Conservation (phyloP, 2,888 invertebrate species). For the Pandemis heparana region DNA sequence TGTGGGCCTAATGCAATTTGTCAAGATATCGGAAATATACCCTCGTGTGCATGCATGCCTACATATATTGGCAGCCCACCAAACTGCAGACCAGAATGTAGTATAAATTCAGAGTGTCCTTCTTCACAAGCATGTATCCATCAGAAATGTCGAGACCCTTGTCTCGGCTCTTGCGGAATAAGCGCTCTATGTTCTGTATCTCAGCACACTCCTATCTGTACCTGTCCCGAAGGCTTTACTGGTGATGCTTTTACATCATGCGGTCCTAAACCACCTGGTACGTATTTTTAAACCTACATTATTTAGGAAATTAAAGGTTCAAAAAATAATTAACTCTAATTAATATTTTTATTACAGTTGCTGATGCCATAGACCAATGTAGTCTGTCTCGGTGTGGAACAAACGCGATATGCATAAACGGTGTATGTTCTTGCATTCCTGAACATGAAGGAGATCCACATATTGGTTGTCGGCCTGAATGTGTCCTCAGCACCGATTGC, state of each 20-base stretch:
- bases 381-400: slow-evolving; percentile 89
- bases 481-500: slow-evolving; percentile 89
- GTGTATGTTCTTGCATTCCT: slow-evolving; percentile 86
- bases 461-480: slow-evolving; percentile 89
- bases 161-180: slow-evolving; percentile 89
- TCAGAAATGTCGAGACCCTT: slow-evolving; percentile 90
- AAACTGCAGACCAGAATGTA: slow-evolving; percentile 90
- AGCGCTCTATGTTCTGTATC: slow-evolving; percentile 87
- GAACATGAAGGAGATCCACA: slow-evolving; percentile 89
- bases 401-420: slow-evolving; percentile 86
- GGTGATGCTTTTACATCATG: slow-evolving; percentile 88
- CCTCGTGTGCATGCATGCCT: slow-evolving; percentile 87
- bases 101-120: slow-evolving; percentile 89
- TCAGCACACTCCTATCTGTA: slow-evolving; percentile 90
- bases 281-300: slow-evolving; percentile 40
- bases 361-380: slow-evolving; percentile 74
- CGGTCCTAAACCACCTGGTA: slow-evolving; percentile 74
- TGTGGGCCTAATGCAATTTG: slow-evolving; percentile 91
- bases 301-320: not conserved
- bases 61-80: slow-evolving; percentile 87
- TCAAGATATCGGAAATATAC: slow-evolving; percentile 83
- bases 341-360: slow-evolving; percentile 54
- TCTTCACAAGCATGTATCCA: slow-evolving; percentile 89
- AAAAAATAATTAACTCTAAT: slow-evolving; percentile 13
- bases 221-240: slow-evolving; percentile 88